These are phyloP conservation scores for Hylaea fasciaria DNA, from an alignment of 2,888 invertebrate genomes.

Conservation along the genomic window DNA sequence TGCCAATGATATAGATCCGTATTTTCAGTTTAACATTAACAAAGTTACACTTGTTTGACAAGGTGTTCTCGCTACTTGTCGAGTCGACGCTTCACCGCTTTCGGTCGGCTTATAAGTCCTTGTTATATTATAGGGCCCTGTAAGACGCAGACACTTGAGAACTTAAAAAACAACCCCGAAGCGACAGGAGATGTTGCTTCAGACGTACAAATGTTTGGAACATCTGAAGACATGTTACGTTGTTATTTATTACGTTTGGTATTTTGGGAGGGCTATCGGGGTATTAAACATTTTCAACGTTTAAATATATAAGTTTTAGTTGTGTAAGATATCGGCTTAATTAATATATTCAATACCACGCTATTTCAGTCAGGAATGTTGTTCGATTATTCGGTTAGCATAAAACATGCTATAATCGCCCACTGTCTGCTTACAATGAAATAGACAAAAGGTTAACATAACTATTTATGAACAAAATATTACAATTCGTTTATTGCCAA, in stretches of 20 bases:
- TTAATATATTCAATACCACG: no score
- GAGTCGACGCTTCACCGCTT: background rate
- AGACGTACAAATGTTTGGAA: background rate
- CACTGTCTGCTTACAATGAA: no score
- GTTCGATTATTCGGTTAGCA: no score
- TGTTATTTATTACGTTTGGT: background rate
- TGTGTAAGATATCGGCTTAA: no score
- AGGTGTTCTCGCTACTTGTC: background rate
- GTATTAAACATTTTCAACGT: no score
- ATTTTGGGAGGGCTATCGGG: no score
- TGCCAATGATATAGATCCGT: no score
- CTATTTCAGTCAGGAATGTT: no score
- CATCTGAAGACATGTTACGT: background rate
- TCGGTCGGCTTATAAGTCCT: background rate
- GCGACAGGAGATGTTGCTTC: background rate
- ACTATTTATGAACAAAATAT: slow-evolving; percentile 4
- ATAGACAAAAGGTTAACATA: background rate
- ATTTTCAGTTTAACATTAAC: no score
- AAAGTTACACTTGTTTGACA: background rate
- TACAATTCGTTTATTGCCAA: no score
- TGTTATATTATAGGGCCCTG: background rate
- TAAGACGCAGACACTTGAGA: background rate
- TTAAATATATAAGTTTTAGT: no score
- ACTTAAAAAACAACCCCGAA: background rate
- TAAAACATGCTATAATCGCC: no score